Percentiles rank a stretch among this genome's conserved stretches.
Conservation (phyloP, 2,113 vertebrate species). For the Prolemur simus region DNA sequence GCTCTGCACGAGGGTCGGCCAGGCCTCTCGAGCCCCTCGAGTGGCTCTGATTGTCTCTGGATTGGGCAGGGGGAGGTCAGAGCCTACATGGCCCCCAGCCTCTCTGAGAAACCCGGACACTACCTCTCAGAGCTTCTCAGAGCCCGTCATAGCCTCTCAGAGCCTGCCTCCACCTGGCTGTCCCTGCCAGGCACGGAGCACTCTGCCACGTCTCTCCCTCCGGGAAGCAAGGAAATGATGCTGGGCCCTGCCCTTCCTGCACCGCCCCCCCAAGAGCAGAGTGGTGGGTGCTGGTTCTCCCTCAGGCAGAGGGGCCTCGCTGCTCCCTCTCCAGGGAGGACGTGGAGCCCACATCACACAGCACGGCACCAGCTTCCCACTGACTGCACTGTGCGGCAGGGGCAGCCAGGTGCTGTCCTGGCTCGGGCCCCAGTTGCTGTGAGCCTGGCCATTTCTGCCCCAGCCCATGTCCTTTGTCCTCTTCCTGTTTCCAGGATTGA, state of each 20-base stretch:
- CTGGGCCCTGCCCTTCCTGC: background rate
- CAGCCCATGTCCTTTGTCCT: too few species aligned
- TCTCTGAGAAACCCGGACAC: background rate
- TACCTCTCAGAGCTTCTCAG: background rate
- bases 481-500: background rate
- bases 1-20: background rate
- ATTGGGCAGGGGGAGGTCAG: background rate
- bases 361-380: background rate
- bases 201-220: background rate
- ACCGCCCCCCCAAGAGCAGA: background rate
- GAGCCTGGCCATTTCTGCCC: background rate
- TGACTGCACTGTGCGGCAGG: background rate
- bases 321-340: background rate
- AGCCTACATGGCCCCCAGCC: too few species aligned
- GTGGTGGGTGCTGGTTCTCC: background rate
- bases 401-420: background rate
- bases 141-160: background rate
- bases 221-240: background rate
- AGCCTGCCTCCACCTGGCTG: background rate
- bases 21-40: background rate
- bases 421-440: background rate
- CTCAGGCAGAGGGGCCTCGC: background rate
- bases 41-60: background rate
- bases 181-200: background rate
- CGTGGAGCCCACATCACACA: background rate